A percentile compares a stretch with the other conserved stretches of the same genome.
Conservation (phyloP, 1,140 invertebrate genomes). For the Papilio dardanus region DNA sequence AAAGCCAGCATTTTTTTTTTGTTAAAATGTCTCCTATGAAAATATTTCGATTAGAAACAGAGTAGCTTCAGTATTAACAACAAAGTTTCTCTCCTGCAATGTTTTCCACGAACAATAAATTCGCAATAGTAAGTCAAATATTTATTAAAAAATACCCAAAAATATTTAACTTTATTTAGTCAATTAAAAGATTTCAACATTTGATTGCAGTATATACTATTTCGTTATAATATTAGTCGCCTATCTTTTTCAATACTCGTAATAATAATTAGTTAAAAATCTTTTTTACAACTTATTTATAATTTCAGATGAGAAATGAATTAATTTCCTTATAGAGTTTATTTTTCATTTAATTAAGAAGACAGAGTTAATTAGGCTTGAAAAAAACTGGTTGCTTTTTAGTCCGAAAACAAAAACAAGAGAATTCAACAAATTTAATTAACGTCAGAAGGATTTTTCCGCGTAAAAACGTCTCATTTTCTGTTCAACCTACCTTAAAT, state of each 20-base stretch:
- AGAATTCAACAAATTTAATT: neutral
- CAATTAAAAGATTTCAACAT: too few relatives aligned
- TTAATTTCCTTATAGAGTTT: neutral
- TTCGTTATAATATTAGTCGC: too few relatives aligned
- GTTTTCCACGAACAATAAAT: too few relatives aligned
- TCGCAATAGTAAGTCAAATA: too few relatives aligned
- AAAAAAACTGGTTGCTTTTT: neutral
- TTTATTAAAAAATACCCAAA: too few relatives aligned
- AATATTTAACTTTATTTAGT: too few relatives aligned
- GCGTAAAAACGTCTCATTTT: neutral
- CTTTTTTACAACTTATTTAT: neutral
- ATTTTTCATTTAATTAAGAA: neutral
- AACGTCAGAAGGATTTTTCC: neutral
- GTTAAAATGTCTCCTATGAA: too few relatives aligned
- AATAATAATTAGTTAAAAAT: neutral
- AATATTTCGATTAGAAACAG: too few relatives aligned
- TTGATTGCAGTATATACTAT: too few relatives aligned
- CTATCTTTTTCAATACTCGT: neutral
- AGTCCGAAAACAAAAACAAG: constrained; percentile 3
- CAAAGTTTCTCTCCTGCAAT: too few relatives aligned
- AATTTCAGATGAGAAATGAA: neutral
- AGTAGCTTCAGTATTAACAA: too few relatives aligned
- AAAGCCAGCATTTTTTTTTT: too few relatives aligned
- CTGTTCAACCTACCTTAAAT: neutral
- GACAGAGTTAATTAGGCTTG: neutral